phyloP scores from a whole-genome alignment of 2,113 vertebrate genomes.

The Nothobranchius kuhntae region DNA sequence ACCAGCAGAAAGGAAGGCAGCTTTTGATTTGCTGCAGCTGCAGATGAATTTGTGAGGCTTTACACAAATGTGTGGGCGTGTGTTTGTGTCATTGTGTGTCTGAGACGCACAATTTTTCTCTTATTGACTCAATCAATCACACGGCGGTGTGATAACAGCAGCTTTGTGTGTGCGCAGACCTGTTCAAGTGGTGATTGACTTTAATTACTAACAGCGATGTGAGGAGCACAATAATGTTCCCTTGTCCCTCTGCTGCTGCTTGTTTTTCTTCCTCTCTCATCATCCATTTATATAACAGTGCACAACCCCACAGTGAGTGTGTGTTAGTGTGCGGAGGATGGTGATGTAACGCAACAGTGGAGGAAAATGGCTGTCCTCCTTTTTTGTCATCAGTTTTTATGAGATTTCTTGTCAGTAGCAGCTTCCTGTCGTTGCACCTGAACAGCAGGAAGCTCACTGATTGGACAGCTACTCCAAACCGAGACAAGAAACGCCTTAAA shows the following conservation, averaged over 20 bases:
- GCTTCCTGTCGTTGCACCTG: background rate
- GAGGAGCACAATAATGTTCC: conserved; percentile 57
- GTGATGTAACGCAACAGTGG: conserved; percentile 8
- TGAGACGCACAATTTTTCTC: conserved; percentile 20
- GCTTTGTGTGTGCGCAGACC: conserved; percentile 23
- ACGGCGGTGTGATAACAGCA: conserved; percentile 26
- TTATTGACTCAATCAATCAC: conserved; percentile 65
- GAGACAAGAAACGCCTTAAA: background rate
- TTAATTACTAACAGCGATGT: conserved; percentile 66
- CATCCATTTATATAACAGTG: conserved; percentile 38
- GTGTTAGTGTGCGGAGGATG: background rate
- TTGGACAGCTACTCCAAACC: background rate
- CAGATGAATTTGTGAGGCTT: conserved; percentile 4
- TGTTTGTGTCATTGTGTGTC: conserved; percentile 15
- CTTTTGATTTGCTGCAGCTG: background rate
- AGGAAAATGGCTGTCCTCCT: conserved; percentile 1
- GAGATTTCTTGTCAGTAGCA: background rate
- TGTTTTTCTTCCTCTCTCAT: conserved; percentile 23
- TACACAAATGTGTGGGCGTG: conserved; percentile 1
- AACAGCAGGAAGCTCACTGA: conserved; percentile 4
- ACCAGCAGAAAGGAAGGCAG: background rate
- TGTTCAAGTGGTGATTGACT: conserved; percentile 66
- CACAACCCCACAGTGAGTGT: conserved; percentile 5
- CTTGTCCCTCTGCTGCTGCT: conserved; percentile 37
- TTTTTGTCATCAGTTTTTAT: background rate